Evolutionary conservation across 1,140 invertebrate species (phyloP).

Genomic region (Drosophila parabipectinata): DNA sequence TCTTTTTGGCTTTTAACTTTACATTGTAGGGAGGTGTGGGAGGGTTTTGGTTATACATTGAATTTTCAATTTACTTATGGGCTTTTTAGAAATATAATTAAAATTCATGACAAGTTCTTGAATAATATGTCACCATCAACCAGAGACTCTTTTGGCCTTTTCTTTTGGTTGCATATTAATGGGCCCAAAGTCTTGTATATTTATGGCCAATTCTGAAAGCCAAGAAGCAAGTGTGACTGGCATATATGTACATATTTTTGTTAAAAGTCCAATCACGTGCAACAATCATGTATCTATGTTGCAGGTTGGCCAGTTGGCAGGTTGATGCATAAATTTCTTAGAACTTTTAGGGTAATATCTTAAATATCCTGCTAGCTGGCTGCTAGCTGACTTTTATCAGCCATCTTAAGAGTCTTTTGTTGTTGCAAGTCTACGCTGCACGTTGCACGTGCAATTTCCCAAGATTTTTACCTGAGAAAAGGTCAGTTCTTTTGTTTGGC

Average conservation of each 20-base stretch:
- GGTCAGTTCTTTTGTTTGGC: constrained; percentile 35
- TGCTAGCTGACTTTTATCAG: no score
- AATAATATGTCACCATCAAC: constrained; percentile 24
- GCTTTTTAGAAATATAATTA: constrained; percentile 14
- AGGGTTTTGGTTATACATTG: background rate
- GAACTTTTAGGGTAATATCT: background rate
- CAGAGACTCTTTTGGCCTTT: background rate
- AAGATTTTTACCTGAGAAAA: constrained; percentile 35
- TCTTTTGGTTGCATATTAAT: constrained; percentile 26
- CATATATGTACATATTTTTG: constrained; percentile 38
- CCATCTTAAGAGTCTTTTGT: constrained; percentile 10
- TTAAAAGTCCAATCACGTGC: constrained; percentile 52
- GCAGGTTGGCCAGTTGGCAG: constrained; percentile 1
- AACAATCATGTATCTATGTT: background rate
- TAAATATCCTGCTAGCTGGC: background rate
- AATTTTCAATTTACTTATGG: constrained; percentile 21
- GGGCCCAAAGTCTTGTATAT: constrained; percentile 25
- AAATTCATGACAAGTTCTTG: constrained; percentile 34
- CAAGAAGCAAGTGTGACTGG: constrained; percentile 44
- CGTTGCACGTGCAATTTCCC: constrained; percentile 29
- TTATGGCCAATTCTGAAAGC: constrained; percentile 65
- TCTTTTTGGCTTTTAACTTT: constrained; percentile 9
- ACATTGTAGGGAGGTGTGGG: background rate
- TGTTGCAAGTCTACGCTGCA: constrained; percentile 5
- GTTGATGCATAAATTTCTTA: background rate